A percentile compares a stretch with the other conserved stretches of the same genome.
These are phyloP conservation scores for Orbicella faveolata DNA, from an alignment of 64 coral and sea anemone species.

Conservation along the genomic window DNA sequence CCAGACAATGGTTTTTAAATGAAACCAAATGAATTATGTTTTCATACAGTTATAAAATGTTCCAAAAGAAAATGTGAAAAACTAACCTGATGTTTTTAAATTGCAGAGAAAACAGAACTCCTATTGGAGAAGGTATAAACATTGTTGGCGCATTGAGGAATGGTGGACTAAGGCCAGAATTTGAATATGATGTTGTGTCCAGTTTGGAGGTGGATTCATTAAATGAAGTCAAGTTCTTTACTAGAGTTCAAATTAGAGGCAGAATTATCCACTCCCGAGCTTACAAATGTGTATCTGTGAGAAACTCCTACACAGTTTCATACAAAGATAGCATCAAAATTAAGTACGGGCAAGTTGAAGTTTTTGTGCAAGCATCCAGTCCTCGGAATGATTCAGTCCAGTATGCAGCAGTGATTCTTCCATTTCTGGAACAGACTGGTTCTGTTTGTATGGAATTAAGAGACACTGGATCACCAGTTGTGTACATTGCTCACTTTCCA, in stretches of 20 bases:
- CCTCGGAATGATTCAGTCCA: slow-evolving; percentile 32
- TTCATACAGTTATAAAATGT: slow-evolving; percentile 6
- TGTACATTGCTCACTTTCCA: slow-evolving; percentile 55
- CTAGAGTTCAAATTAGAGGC: slow-evolving; percentile 39
- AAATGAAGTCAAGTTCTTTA: slow-evolving; percentile 50
- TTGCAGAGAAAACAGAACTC: slow-evolving; percentile 54
- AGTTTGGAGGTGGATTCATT: slow-evolving; percentile 46
- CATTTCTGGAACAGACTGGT: slow-evolving; percentile 38
- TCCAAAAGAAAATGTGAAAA: not conserved
- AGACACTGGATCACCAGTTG: slow-evolving; percentile 32
- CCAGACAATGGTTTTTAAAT: slow-evolving; percentile 5
- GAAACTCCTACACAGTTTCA: slow-evolving; percentile 61
- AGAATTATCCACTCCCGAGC: slow-evolving; percentile 48
- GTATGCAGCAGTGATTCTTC: slow-evolving; percentile 52
- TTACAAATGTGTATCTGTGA: slow-evolving; percentile 57
- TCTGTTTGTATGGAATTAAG: slow-evolving; percentile 55
- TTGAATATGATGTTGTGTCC: slow-evolving; percentile 68
- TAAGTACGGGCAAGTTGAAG: slow-evolving; percentile 61
- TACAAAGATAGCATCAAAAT: slow-evolving; percentile 26
- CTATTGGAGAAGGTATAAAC: slow-evolving; percentile 25
- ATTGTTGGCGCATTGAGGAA: slow-evolving; percentile 50
- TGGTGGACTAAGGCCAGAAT: slow-evolving; percentile 52
- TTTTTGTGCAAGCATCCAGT: slow-evolving; percentile 56
- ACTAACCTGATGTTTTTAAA: not conserved
- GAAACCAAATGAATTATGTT: not conserved